phyloP scores from a whole-genome alignment of 2,888 invertebrate genomes.

The Hyposoter dolosus region DNA sequence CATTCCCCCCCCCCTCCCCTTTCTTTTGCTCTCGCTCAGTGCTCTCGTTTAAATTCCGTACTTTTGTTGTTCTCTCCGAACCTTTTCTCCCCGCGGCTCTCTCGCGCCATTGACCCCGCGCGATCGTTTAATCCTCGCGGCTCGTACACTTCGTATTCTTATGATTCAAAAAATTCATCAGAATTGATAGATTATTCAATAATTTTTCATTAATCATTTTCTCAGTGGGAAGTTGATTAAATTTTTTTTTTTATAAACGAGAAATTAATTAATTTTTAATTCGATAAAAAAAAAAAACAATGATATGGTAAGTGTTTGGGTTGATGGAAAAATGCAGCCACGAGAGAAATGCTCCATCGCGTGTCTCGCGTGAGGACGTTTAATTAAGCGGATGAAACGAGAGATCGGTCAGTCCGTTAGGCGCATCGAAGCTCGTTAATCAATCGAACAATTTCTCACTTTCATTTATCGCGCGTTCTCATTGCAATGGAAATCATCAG shows the following conservation, averaged over 20 bases:
- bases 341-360: constrained; percentile 5
- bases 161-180: background rate
- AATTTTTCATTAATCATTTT: background rate
- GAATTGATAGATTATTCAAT: background rate
- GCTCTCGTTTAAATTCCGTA: constrained; percentile 53
- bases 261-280: background rate
- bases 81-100: background rate
- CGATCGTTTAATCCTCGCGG: background rate
- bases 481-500: constrained; percentile 13
- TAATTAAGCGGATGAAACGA: constrained; percentile 37
- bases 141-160: background rate
- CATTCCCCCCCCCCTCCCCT: constrained; percentile 2
- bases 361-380: constrained; percentile 21
- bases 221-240: background rate
- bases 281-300: background rate
- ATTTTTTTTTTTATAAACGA: background rate
- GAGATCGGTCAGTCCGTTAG: constrained; percentile 19
- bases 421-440: constrained; percentile 50
- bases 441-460: constrained; percentile 56
- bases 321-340: background rate
- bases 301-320: background rate
- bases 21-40: constrained; percentile 14
- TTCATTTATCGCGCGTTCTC: constrained; percentile 44
- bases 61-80: constrained; percentile 18
- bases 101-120: constrained; percentile 61